Evolutionary conservation across 2,888 invertebrate genomes (phyloP), one percentile per base, ranked within the genome.

Genomic region (Amiota minor): DNA sequence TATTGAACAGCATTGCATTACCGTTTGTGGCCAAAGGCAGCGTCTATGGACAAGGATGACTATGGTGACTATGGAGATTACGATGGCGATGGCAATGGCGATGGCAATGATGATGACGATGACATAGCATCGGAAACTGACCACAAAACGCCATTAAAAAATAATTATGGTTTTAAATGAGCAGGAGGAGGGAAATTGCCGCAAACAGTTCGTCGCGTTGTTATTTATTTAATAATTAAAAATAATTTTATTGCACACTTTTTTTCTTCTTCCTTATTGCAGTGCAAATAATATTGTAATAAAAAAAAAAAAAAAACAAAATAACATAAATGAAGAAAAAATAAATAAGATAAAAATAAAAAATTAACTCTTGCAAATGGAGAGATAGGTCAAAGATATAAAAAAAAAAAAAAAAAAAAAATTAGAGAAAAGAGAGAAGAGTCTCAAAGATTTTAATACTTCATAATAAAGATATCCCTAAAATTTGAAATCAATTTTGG

Each of bases 131-230:
- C 76, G 76, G 80, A 82, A 83, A 80, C 81, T 83, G 80, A 85
- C 83, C 85, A 81, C 85, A 84, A 81, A 83, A 85, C 80, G 84
- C 83, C 79, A 83, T 83, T 83, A 85, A 85, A 84, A 83, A 85
- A 82, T 85, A 85, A 85, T 85, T 83, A 85, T 79, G 79, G 49
- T 79, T 85, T 83, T 83, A 82, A 83, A 83, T 83, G 85, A 85
- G 76, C 81, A 80, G 65, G 20, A 47, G 35, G 2, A 62, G 45
- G 62, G n/a, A 6, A 35, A 35, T 35, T 35, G 35, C 35, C 35
- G 35, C 35, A 35, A 35, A 35, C 35, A 35, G 35, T 6, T 35
- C 35, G 35, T 35, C 35, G 35, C 35, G 6, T 35, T 83, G 46
- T 64, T 61, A 61, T 61, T 61, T 11, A 18, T 55, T 55, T 55